Evolutionary conservation across 2,888 invertebrate genomes (phyloP).

Genomic region (Omphaloscelis lunosa): DNA sequence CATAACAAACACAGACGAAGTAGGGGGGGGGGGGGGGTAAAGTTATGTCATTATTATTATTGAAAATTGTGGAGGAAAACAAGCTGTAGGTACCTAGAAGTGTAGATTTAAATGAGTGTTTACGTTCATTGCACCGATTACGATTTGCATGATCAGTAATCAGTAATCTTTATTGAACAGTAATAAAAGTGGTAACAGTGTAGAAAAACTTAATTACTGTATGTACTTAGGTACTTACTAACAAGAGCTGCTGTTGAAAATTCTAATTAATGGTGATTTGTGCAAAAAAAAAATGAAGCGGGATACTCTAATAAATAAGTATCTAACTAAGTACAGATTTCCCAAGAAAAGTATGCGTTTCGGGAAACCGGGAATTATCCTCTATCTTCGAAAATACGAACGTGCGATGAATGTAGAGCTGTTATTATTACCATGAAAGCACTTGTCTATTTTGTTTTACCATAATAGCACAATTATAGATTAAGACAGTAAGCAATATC

Average conservation of each 20-base stretch:
- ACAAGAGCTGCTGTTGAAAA: background rate
- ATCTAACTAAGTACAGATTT: too few relatives aligned
- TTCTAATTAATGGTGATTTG: too few relatives aligned
- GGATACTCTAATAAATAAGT: too few relatives aligned
- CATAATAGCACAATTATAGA: too few relatives aligned
- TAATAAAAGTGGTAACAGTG: conserved; percentile 17
- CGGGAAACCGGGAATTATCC: too few relatives aligned
- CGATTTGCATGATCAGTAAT: conserved; percentile 35
- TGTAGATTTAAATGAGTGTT: conserved; percentile 21
- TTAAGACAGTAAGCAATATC: too few relatives aligned
- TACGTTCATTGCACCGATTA: conserved; percentile 23
- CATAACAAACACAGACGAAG: conserved; percentile 12
- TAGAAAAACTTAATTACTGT: conserved; percentile 6
- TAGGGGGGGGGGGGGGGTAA: background rate
- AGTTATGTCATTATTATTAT: conserved; percentile 25
- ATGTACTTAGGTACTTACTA: background rate
- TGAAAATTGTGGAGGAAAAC: conserved; percentile 19
- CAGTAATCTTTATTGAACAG: conserved; percentile 13
- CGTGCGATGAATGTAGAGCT: too few relatives aligned
- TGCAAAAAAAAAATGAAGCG: too few relatives aligned
- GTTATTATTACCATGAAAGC: too few relatives aligned
- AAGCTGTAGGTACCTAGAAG: background rate
- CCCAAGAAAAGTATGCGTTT: too few relatives aligned
- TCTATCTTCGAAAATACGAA: too few relatives aligned
- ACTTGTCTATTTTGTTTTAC: too few relatives aligned